Percentiles rank a stretch among this genome's conserved stretches.
Conservation (phyloP, 2,888 invertebrate genomes). For the Terebella lapidaria region DNA sequence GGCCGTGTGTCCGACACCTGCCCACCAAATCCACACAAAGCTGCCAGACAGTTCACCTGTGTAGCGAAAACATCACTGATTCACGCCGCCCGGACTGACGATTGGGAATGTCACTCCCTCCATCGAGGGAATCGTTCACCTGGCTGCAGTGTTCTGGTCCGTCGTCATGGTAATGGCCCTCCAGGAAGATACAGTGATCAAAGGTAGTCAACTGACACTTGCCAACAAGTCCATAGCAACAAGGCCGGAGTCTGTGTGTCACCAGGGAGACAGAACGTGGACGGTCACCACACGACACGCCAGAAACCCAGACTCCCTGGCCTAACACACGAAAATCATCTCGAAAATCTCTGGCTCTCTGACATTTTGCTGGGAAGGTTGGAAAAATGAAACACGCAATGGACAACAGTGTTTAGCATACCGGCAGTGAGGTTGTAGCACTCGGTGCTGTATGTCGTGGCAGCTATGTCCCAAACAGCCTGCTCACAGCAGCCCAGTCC, state of each 20-base stretch:
- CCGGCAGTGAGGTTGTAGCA: not conserved
- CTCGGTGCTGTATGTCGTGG: not conserved
- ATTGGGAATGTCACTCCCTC: too few relatives aligned
- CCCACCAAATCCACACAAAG: not conserved
- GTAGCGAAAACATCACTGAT: too few relatives aligned
- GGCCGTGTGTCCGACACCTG: not conserved
- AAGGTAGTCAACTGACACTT: not conserved
- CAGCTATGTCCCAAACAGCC: not conserved
- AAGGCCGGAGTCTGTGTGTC: not conserved
- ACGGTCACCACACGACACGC: not conserved
- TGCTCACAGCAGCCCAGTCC: not conserved
- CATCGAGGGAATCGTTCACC: too few relatives aligned
- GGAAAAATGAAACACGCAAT: too few relatives aligned
- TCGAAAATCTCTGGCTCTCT: too few relatives aligned
- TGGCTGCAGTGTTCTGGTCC: not conserved
- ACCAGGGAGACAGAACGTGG: not conserved
- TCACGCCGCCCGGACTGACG: too few relatives aligned
- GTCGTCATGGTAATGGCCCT: not conserved
- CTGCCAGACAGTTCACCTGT: not conserved
- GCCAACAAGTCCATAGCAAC: not conserved
- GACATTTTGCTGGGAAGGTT: too few relatives aligned
- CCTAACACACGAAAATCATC: too few relatives aligned
- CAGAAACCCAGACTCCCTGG: not conserved
- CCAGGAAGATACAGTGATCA: not conserved
- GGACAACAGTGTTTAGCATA: too few relatives aligned